Evolutionary conservation across 2,113 vertebrate species (phyloP).

Genomic region (Numenius arquata): DNA sequence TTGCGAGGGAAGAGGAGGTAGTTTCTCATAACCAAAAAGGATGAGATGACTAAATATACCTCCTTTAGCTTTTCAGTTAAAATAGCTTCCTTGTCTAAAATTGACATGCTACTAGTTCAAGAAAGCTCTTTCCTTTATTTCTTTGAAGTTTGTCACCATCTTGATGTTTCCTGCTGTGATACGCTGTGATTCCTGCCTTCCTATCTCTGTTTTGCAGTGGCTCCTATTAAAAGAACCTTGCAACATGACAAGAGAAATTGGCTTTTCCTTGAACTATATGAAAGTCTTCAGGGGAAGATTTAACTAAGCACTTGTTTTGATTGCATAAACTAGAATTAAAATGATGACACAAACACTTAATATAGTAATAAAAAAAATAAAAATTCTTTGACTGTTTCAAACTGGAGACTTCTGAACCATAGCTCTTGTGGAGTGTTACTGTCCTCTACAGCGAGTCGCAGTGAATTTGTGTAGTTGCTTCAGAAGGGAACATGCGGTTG

Average conservation of each 20-base stretch:
- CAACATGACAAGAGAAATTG: neutral
- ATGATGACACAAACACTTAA: neutral
- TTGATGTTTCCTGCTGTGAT: neutral
- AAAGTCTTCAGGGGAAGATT: neutral
- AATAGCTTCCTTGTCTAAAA: conserved; percentile 14
- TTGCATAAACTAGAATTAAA: neutral
- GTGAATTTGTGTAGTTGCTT: neutral
- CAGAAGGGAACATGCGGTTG: neutral
- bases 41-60: neutral
- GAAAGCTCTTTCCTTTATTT: neutral
- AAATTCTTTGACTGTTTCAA: neutral
- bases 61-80: neutral
- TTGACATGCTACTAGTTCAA: neutral
- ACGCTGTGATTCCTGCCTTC: neutral
- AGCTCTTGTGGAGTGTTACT: neutral
- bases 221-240: neutral
- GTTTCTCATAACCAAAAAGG: neutral
- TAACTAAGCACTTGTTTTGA: neutral
- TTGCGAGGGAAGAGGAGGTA: neutral
- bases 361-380: neutral
- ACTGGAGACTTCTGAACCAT: neutral
- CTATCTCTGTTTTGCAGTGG: neutral
- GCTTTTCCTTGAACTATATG: neutral
- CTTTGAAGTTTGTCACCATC: conserved; percentile 9
- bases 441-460: neutral